A percentile compares a stretch with the other conserved stretches of the same genome.
These are phyloP conservation scores for Drosophila eugracilis DNA, from an alignment of 1,140 invertebrate genomes.

Conservation along the genomic window DNA sequence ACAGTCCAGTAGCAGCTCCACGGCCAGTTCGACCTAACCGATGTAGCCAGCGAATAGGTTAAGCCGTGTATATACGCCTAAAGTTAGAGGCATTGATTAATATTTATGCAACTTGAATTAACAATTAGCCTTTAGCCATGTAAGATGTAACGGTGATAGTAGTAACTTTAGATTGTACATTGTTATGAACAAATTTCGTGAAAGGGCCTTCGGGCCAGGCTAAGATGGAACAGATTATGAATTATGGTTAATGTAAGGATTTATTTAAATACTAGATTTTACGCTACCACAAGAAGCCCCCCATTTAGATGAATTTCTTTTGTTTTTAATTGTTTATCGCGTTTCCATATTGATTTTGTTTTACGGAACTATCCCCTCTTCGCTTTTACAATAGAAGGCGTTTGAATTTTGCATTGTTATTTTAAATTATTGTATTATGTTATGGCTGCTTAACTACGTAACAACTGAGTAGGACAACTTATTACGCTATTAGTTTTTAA, in stretches of 20 bases:
- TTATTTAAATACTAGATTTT: constrained; percentile 43
- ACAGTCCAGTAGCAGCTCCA: constrained; percentile 34
- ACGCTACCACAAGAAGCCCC: constrained; percentile 32
- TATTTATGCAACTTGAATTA: constrained; percentile 61
- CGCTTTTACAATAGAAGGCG: constrained; percentile 8
- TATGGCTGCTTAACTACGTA: constrained; percentile 69
- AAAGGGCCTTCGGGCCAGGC: constrained; percentile 17
- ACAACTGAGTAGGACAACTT: constrained; percentile 40
- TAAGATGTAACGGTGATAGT: constrained; percentile 70
- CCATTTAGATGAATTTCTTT: constrained; percentile 51
- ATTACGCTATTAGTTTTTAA: constrained; percentile 63
- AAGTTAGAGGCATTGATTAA: constrained; percentile 64
- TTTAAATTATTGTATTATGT: constrained; percentile 78
- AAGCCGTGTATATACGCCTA: constrained; percentile 50
- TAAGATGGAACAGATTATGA: constrained; percentile 45
- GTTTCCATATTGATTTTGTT: constrained; percentile 33
- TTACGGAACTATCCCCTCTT: constrained; percentile 15
- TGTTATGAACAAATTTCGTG: constrained; percentile 74
- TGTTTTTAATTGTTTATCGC: constrained; percentile 49
- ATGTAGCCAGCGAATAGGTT: constrained; percentile 47
- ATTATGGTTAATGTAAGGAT: constrained; percentile 33
- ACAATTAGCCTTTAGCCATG: constrained; percentile 40
- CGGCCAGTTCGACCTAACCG: constrained; percentile 28
- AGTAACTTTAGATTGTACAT: constrained; percentile 73
- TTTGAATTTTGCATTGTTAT: constrained; percentile 68